phyloP scores from a whole-genome alignment of 2,888 invertebrate species.

The Cantharis flavilabris region DNA sequence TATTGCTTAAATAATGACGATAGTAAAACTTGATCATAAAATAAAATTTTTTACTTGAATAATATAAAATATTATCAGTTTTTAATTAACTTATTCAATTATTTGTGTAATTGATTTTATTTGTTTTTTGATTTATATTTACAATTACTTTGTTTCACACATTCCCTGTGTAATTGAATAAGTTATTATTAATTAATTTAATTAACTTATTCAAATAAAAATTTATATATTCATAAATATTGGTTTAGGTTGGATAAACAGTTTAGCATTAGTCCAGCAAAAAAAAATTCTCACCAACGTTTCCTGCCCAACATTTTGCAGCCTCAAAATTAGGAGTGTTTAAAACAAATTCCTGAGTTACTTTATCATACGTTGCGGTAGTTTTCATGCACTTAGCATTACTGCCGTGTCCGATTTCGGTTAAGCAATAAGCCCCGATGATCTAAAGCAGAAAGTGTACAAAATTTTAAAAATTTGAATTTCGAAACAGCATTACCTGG shows the following conservation, averaged over 20 bases:
- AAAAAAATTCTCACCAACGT: slow-evolving; percentile 59
- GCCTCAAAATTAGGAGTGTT: slow-evolving; percentile 79
- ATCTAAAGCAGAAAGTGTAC: slow-evolving; percentile 50
- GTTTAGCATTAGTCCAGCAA: not conserved
- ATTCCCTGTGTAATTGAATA: too few relatives aligned
- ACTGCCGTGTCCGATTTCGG: slow-evolving; percentile 90
- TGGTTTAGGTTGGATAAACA: not conserved
- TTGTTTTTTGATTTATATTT: too few relatives aligned
- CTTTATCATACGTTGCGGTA: slow-evolving; percentile 78
- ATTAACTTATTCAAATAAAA: too few relatives aligned
- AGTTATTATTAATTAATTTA: too few relatives aligned
- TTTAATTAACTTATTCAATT: too few relatives aligned
- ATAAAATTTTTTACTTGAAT: too few relatives aligned
- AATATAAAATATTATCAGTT: too few relatives aligned
- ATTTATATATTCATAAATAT: not conserved
- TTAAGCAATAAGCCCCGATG: slow-evolving; percentile 79
- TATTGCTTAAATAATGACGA: too few relatives aligned
- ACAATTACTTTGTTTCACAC: too few relatives aligned
- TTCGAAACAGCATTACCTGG: slow-evolving; percentile 37
- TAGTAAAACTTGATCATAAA: too few relatives aligned
- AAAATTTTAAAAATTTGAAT: not conserved
- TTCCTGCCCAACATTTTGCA: slow-evolving; percentile 85
- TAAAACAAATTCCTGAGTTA: slow-evolving; percentile 72
- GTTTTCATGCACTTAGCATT: slow-evolving; percentile 89
- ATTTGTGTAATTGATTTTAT: too few relatives aligned